Percentiles rank a stretch among this genome's conserved stretches.
Evolutionary conservation across 92 coral and sea anemone species (phyloP).

Genomic region (Siderastrea siderea): DNA sequence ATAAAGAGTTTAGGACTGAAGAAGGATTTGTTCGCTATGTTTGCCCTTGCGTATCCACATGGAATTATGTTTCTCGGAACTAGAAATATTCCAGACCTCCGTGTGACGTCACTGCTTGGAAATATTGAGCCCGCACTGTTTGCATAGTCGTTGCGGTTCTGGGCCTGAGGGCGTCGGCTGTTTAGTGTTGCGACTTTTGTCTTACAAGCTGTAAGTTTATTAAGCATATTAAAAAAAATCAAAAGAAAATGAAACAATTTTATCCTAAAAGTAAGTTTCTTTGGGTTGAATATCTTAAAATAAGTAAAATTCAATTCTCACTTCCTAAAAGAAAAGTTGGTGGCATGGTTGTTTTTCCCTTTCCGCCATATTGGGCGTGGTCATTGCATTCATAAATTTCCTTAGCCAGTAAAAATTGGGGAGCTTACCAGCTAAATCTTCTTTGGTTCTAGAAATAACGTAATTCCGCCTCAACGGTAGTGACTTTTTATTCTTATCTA

Average conservation of each 20-base stretch:
- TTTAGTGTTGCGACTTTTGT: neutral
- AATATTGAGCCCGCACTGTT: conserved; percentile 18
- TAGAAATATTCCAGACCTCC: conserved; percentile 21
- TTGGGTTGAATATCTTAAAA: too few relatives aligned
- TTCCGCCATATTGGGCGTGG: conserved; percentile 5
- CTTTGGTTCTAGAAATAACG: too few relatives aligned
- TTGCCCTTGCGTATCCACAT: neutral
- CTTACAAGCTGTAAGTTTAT: too few relatives aligned
- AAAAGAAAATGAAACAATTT: too few relatives aligned
- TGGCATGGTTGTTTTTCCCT: neutral
- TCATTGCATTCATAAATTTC: neutral
- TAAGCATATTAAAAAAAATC: too few relatives aligned
- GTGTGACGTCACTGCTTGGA: conserved; percentile 12
- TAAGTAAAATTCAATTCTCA: too few relatives aligned
- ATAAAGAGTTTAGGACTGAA: neutral
- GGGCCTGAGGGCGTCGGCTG: neutral
- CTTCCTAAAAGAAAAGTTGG: too few relatives aligned
- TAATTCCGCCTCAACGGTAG: too few relatives aligned
- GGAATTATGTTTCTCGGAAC: neutral
- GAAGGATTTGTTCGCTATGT: neutral
- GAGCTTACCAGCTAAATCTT: too few relatives aligned
- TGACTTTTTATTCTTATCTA: too few relatives aligned
- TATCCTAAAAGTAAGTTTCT: too few relatives aligned
- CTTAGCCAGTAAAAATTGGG: neutral
- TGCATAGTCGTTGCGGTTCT: neutral